Evolutionary conservation across 2,888 invertebrate species (phyloP).

Genomic region (Cephus runcator): DNA sequence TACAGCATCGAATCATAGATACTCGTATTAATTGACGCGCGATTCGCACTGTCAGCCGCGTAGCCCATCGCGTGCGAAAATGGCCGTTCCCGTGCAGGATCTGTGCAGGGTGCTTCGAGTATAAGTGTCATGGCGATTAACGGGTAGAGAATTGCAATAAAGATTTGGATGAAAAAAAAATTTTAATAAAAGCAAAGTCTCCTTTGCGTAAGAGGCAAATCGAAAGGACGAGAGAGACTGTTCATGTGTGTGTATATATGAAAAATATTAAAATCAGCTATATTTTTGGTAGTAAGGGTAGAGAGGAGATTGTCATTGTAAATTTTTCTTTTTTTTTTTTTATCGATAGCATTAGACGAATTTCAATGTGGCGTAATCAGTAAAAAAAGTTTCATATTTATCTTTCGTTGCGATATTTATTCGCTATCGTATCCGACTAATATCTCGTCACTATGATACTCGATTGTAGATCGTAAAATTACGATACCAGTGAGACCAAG

Average conservation of each 20-base stretch:
- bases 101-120: neutral
- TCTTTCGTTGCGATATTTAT: neutral
- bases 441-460: neutral
- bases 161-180: neutral
- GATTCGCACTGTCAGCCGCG: neutral
- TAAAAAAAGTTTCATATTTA: no score
- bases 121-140: neutral
- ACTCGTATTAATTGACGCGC: neutral
- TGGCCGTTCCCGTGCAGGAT: constrained; percentile 13
- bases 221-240: neutral
- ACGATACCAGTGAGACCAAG: neutral
- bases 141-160: neutral
- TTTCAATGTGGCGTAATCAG: neutral
- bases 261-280: neutral
- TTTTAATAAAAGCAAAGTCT: neutral
- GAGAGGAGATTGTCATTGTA: neutral
- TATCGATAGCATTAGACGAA: neutral
- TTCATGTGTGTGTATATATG: neutral
- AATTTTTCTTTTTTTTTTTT: no score
- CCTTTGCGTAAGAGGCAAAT: no score
- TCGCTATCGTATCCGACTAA: neutral
- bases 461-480: neutral
- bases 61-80: neutral
- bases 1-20: neutral
- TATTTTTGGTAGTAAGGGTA: neutral